phyloP scores from a whole-genome alignment of 2,797 vertebrate species.

The Carduelis carduelis region DNA sequence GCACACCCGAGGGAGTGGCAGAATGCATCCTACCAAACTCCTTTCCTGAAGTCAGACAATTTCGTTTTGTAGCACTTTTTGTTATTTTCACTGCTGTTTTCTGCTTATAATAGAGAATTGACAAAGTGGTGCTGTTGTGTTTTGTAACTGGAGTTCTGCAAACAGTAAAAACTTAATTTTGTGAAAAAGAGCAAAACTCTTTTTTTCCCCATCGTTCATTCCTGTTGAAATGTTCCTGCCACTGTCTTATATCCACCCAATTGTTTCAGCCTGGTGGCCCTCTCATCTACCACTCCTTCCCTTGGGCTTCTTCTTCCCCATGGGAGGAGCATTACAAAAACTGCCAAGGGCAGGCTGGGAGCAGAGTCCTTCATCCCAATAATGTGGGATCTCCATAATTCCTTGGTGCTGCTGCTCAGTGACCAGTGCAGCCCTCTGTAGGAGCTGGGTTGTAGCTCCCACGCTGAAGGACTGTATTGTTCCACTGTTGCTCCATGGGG shows the following conservation, averaged over 20 bases:
- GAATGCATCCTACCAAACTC: background rate
- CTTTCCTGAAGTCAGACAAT: background rate
- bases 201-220: background rate
- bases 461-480: background rate
- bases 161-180: background rate
- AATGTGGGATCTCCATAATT: background rate
- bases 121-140: background rate
- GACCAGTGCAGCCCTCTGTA: background rate
- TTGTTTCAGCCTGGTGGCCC: background rate
- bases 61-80: background rate
- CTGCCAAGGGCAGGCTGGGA: background rate
- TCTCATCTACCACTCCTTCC: background rate
- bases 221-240: background rate
- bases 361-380: background rate
- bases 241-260: background rate
- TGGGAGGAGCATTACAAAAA: background rate
- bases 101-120: background rate
- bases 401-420: background rate
- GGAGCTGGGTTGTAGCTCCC: background rate
- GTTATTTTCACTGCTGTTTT: background rate
- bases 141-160: background rate
- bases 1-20: background rate
- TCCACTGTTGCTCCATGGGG: fast-evolving
- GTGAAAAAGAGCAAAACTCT: background rate
- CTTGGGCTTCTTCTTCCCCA: background rate